phyloP scores from a whole-genome alignment of 1,140 invertebrate genomes.

The Atta cephalotes region DNA sequence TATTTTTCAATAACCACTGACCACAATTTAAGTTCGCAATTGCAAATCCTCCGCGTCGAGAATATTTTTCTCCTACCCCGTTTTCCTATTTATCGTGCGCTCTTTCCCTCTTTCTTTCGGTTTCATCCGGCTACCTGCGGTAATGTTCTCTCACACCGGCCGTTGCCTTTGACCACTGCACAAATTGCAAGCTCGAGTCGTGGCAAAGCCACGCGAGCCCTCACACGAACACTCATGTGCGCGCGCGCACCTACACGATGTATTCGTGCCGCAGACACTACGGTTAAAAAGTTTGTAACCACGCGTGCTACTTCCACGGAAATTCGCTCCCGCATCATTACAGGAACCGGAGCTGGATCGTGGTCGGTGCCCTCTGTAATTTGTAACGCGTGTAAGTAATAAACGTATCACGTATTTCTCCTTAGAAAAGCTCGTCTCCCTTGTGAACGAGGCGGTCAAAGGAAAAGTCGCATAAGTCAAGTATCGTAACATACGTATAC shows the following conservation, averaged over 20 bases:
- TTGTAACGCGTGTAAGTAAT: constrained; percentile 51
- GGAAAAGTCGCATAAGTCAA: constrained; percentile 24
- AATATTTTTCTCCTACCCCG: constrained; percentile 32
- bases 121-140: constrained; percentile 54
- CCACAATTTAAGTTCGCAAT: constrained; percentile 36
- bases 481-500: constrained; percentile 27
- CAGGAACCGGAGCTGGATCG: constrained; percentile 22
- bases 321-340: constrained; percentile 57
- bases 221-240: neutral
- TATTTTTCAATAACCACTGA: constrained; percentile 41
- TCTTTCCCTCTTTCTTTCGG: constrained; percentile 11
- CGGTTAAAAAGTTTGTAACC: constrained; percentile 60
- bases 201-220: constrained; percentile 55
- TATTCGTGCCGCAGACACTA: constrained; percentile 41
- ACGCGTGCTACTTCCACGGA: constrained; percentile 52
- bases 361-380: constrained; percentile 49
- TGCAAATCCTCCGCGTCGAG: neutral
- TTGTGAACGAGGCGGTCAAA: neutral
- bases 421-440: constrained; percentile 42
- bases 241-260: neutral
- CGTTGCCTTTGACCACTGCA: constrained; percentile 59
- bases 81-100: constrained; percentile 2
- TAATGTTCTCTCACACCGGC: constrained; percentile 57
- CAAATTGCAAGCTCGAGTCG: constrained; percentile 66
- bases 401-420: constrained; percentile 40